A percentile compares a stretch with the other conserved stretches of the same genome.
Conservation (phyloP, 1,140 invertebrate species). For the Aphelinus atriplicis region DNA sequence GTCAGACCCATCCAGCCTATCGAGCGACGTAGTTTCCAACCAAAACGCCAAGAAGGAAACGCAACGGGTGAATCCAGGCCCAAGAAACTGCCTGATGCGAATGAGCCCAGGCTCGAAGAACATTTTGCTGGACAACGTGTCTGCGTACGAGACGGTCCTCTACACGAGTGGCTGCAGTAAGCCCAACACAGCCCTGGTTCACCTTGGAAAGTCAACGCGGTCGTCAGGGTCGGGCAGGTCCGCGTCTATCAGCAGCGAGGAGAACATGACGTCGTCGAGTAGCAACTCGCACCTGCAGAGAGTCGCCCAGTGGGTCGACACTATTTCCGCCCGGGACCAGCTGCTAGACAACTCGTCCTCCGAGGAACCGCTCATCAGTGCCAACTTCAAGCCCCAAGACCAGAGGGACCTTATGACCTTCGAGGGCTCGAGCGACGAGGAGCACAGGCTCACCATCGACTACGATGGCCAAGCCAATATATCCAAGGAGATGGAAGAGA, state of each 20-base stretch:
- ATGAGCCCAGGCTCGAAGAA: conserved; percentile 80
- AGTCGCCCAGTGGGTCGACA: conserved; percentile 71
- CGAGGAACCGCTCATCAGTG: background rate
- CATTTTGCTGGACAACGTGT: conserved; percentile 79
- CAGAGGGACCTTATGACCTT: conserved; percentile 58
- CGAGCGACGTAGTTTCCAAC: conserved; percentile 52
- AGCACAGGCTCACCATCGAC: conserved; percentile 28
- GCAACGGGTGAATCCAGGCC: conserved; percentile 41
- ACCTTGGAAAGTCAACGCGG: conserved; percentile 47
- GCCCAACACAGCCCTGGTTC: conserved; percentile 60
- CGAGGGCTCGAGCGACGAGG: conserved; percentile 49
- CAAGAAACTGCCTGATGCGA: conserved; percentile 77
- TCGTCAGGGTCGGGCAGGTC: conserved; percentile 48
- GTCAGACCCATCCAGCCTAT: conserved; percentile 62
- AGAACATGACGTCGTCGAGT: conserved; percentile 40
- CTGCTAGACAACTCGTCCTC: background rate
- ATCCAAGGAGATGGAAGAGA: conserved; percentile 64
- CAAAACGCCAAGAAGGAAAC: conserved; percentile 51
- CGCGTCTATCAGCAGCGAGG: conserved; percentile 56
- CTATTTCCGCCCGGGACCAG: background rate
- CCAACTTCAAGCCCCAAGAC: background rate
- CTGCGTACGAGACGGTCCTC: conserved; percentile 73
- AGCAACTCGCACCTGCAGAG: conserved; percentile 63
- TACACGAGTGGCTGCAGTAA: conserved; percentile 65
- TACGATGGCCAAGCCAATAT: conserved; percentile 55